Conservation (phyloP, 2,797 vertebrate genomes). For the Rhinophrynus dorsalis region DNA sequence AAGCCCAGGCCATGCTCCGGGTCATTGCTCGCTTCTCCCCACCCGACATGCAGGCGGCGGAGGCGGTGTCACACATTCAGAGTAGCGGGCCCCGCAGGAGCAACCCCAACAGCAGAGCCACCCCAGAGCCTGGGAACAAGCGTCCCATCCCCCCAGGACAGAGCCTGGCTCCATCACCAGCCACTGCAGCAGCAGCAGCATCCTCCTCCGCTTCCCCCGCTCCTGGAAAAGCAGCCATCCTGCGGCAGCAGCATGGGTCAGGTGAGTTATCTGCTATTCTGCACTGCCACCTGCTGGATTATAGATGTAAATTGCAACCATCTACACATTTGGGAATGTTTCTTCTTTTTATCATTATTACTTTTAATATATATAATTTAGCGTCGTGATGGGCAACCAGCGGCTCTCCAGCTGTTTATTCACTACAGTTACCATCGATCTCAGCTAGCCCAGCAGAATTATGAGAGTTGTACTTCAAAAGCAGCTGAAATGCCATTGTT, state of each 20-base stretch:
- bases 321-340: no score
- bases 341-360: no score
- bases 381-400: no score
- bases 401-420: no score
- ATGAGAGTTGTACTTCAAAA: no score
- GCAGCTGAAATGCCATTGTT: no score
- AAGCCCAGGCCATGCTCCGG: conserved; percentile 80
- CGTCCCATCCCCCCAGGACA: conserved; percentile 52
- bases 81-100: conserved; percentile 78
- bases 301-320: neutral
- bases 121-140: conserved; percentile 66
- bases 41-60: conserved; percentile 84
- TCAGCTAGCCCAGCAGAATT: no score
- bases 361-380: no score
- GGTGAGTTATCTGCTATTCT: conserved; percentile 72
- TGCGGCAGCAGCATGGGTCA: conserved; percentile 78
- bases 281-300: conserved; percentile 59
- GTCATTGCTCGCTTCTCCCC: conserved; percentile 73
- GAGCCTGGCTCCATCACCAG: conserved; percentile 26
- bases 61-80: conserved; percentile 91
- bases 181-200: conserved; percentile 59
- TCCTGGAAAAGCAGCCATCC: conserved; percentile 71
- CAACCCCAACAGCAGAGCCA: conserved; percentile 62
- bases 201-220: conserved; percentile 78
- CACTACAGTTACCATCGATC: no score